phyloP scores from a whole-genome alignment of 2,888 invertebrate species.

The Ennomos quercinarius region DNA sequence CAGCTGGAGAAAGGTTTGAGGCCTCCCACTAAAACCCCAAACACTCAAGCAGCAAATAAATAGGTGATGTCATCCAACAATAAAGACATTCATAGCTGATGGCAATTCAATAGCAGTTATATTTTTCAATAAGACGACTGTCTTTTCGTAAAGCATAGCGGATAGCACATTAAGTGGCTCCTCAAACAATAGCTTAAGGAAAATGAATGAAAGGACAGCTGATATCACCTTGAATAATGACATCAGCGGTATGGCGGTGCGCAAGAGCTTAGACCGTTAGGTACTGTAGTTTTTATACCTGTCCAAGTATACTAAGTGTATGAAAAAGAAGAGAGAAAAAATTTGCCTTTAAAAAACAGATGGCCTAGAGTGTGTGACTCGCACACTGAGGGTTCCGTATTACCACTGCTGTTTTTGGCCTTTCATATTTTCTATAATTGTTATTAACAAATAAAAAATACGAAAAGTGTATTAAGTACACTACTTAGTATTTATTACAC shows the following conservation, averaged over 20 bases:
- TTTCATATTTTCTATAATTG: no score
- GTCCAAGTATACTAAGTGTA: no score
- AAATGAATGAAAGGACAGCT: slow-evolving; percentile 59
- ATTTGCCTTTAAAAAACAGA: no score
- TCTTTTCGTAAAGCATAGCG: slow-evolving; percentile 11
- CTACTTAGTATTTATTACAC: no score
- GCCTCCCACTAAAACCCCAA: neutral
- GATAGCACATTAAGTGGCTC: slow-evolving; percentile 14
- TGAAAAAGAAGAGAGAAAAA: no score
- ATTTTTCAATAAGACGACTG: slow-evolving; percentile 22
- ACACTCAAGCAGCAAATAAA: slow-evolving; percentile 1
- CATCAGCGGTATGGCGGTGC: slow-evolving; percentile 48
- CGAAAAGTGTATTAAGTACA: no score
- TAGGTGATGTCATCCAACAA: slow-evolving; percentile 2
- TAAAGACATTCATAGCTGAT: slow-evolving; percentile 8
- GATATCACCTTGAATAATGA: slow-evolving; percentile 60
- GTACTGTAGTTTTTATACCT: slow-evolving; percentile 4
- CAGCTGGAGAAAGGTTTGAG: neutral
- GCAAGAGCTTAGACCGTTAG: slow-evolving; percentile 11
- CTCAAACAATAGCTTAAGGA: slow-evolving; percentile 50
- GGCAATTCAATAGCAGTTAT: slow-evolving; percentile 3
- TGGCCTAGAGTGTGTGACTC: no score
- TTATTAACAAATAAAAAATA: no score
- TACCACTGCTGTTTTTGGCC: no score
- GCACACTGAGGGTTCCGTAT: no score